Evolutionary conservation across 1,140 invertebrate genomes (phyloP).

Genomic region (Meloidogyne floridensis): DNA sequence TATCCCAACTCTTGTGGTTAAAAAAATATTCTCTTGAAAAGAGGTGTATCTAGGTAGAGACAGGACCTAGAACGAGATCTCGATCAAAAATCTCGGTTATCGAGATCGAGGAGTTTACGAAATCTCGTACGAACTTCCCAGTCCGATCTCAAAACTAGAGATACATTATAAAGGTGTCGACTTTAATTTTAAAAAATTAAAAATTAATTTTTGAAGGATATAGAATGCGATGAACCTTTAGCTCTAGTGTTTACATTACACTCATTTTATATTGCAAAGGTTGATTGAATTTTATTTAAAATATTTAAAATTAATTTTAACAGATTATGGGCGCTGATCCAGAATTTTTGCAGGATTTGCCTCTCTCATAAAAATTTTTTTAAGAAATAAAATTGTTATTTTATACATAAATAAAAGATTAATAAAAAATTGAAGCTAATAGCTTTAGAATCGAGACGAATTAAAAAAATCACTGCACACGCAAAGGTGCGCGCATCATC

Average conservation of each 20-base stretch:
- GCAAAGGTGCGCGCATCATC: neutral
- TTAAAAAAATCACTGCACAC: neutral
- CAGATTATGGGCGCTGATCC: slow-evolving; percentile 38
- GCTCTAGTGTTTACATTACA: slow-evolving; percentile 91
- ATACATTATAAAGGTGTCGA: no score
- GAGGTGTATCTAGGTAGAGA: no score
- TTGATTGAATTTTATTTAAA: slow-evolving; percentile 40
- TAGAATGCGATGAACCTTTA: slow-evolving; percentile 87
- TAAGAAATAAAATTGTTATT: neutral
- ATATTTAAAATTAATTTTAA: neutral
- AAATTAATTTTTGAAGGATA: slow-evolving; percentile 74
- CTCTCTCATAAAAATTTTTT: slow-evolving; percentile 26
- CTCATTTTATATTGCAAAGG: slow-evolving; percentile 75
- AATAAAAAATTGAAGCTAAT: neutral
- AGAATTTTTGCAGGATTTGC: slow-evolving; percentile 37
- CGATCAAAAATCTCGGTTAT: no score
- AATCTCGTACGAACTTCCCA: no score
- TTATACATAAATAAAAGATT: neutral
- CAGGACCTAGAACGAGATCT: no score
- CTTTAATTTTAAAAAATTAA: neutral
- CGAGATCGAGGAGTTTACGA: no score
- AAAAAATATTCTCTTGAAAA: no score
- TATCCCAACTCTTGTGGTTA: no score
- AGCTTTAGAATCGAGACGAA: neutral
- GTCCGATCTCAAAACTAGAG: no score